Base-by-base conservation (phyloP, 2,888 invertebrate species). In the Scaptomyza cyrtandrae region DNA sequence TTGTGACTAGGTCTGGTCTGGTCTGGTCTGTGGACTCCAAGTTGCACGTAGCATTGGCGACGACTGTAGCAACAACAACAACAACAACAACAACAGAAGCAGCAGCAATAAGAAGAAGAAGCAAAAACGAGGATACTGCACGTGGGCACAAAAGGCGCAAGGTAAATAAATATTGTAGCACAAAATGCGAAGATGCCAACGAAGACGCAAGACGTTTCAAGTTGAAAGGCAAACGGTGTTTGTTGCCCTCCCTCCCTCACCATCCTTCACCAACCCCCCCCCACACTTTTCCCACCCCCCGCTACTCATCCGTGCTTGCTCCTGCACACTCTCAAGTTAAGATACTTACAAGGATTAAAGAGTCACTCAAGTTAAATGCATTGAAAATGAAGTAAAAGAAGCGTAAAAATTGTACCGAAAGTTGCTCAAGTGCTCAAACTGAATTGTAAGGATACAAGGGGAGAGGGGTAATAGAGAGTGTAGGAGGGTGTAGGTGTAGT, bases 351-450 rank as follows among this genome's bases (percentile, higher is more conserved):
- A 86, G 89, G 90, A 90, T 90, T 90, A 90, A 90, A 89, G 90
- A 90, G 90, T 90, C 90, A 90, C 90, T 90, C 90, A 90, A 90
- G 90, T 90, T 90, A 90, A 90, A 90, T 90, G 90, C 90, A 90
- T 90, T 89, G 86, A 89, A 89, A 90, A 87, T 89, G 88, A 85
- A 88, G 80, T 80, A 89, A 89, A 90, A 90, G 89, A 82, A 88
- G 88, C 89, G 88, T 85, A 88, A 86, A 88, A 87, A 88, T 78
- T 75, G 71, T 79, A 72, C 61, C 71, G 71, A 78, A 83, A 84
- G 64, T 77, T 78, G 67, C 63, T 71, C 73, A 56, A 75, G 61
- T 72, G 55, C 56, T 24, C 49, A 33, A 43, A 59, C 24, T 39
- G 53, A 65, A 61, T 29, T 43, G 3, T 19, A 13, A 16, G 39